phyloP scores from a whole-genome alignment of 2,797 vertebrate genomes.

The Epinephelus malabaricus region DNA sequence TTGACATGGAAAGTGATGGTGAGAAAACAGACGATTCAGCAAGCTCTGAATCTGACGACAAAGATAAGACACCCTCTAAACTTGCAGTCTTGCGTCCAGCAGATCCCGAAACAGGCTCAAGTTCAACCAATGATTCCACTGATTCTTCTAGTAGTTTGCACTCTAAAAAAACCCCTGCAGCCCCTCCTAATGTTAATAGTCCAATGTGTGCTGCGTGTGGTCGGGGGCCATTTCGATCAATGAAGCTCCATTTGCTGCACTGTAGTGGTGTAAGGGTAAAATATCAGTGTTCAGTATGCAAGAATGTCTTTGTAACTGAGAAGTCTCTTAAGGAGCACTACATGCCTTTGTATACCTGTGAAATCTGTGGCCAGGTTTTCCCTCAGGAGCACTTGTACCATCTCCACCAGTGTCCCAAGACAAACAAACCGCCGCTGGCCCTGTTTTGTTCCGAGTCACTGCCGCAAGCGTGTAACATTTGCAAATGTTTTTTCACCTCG shows the following conservation, averaged over 20 bases:
- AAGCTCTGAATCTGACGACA: slow-evolving; percentile 30
- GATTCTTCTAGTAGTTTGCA: slow-evolving; percentile 27
- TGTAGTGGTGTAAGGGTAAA: slow-evolving; percentile 57
- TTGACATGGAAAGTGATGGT: slow-evolving; percentile 11
- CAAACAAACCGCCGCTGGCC: slow-evolving; percentile 32
- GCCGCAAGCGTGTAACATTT: slow-evolving; percentile 72
- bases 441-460: slow-evolving; percentile 68
- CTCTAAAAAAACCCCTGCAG: background rate
- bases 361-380: slow-evolving; percentile 73
- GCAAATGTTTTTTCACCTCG: slow-evolving; percentile 74
- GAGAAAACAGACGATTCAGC: slow-evolving; percentile 32
- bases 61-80: background rate
- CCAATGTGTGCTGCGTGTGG: slow-evolving; percentile 64
- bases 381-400: slow-evolving; percentile 27
- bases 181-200: background rate
- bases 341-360: slow-evolving; percentile 68
- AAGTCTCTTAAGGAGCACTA: slow-evolving; percentile 64
- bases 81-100: background rate
- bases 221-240: slow-evolving; percentile 67
- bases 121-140: slow-evolving; percentile 64
- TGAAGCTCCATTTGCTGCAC: slow-evolving; percentile 74
- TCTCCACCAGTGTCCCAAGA: slow-evolving; percentile 68
- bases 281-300: slow-evolving; percentile 71
- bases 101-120: slow-evolving; percentile 50
- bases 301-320: slow-evolving; percentile 53